Base-by-base conservation (phyloP, 2,888 invertebrate species). In the Hedya salicella region DNA sequence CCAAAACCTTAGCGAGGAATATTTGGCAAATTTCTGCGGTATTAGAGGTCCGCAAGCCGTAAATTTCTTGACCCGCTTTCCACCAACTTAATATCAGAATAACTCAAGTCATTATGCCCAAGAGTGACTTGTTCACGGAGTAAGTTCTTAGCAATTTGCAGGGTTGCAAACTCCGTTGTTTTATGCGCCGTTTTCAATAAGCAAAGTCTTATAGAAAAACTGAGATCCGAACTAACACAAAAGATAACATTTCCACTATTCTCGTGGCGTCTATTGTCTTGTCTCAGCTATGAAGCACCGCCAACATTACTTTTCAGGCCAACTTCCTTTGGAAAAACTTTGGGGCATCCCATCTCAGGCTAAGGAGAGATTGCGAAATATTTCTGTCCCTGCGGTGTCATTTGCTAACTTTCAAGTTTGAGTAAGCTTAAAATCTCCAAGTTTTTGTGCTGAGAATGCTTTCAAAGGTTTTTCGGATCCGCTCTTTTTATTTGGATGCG, bases 321-420 rank as follows among this genome's bases (percentile, higher is more conserved):
- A 82, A 84, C 77, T 85, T 84, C 78, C 83, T 81, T 81, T 80
- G 73, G 77, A 71, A 86, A 85, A 86, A 86, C 80, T 85, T 85
- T 68, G 74, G 71, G 81, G 80, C 82, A 77, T 81, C 81, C 82
- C 83, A 83, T 86, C 82, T 82, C 77, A 73, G 77, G 77, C 78
- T 80, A 78, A 74, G 82, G 80, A 80, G 82, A 88, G 83, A 88
- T 88, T 88, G 88, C 86, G 79, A 84, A 86, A 87, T 84, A 86
- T 86, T 81, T 82, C 78, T 79, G 86, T 89, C 89, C 87, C 88
- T 71, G 77, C 82, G 85, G 89, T 86, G 85, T 89, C 88, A 87
- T 89, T 89, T 88, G 79, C 85, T 86, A 88, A 88, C 87, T 89
- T 88, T 83, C 78, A 79, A 84, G 85, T 88, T 86, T 83, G 83